Evolutionary conservation across 2,113 vertebrate species (phyloP).

Genomic region (Hemicordylus capensis): DNA sequence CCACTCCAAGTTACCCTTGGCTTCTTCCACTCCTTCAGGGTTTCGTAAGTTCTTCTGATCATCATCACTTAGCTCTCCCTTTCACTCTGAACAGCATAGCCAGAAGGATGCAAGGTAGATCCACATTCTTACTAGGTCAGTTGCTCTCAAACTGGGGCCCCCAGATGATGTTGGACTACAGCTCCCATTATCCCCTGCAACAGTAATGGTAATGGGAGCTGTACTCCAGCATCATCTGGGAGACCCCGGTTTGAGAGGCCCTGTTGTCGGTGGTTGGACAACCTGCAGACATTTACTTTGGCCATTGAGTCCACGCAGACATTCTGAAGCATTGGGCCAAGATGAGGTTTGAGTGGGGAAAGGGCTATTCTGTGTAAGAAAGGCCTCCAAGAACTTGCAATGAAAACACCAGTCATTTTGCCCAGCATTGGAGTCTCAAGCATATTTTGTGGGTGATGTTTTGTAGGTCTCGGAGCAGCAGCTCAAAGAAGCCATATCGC

Average conservation of each 20-base stretch:
- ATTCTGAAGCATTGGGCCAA: background rate
- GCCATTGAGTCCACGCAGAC: background rate
- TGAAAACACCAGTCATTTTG: background rate
- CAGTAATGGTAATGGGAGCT: too few relatives aligned
- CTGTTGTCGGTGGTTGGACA: background rate
- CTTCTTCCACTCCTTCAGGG: too few relatives aligned
- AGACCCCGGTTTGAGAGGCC: too few relatives aligned
- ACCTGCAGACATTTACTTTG: background rate
- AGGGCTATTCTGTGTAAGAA: background rate
- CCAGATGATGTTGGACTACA: too few relatives aligned
- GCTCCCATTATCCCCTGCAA: too few relatives aligned
- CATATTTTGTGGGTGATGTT: background rate
- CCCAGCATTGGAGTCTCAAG: background rate
- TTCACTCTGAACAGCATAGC: background rate
- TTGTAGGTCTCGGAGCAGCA: constrained; percentile 90
- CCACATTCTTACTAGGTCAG: too few relatives aligned
- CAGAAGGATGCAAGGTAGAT: background rate
- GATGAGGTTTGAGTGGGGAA: background rate
- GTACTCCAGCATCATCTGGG: too few relatives aligned
- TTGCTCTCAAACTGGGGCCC: too few relatives aligned
- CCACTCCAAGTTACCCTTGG: background rate
- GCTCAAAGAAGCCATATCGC: constrained; percentile 87
- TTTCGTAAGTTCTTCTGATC: too few relatives aligned
- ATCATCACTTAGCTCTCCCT: too few relatives aligned
- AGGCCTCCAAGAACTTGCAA: background rate